Evolutionary conservation across 1,140 invertebrate genomes (phyloP), one percentile per base, ranked within the genome.

Genomic region (Euura saliciscinereae): DNA sequence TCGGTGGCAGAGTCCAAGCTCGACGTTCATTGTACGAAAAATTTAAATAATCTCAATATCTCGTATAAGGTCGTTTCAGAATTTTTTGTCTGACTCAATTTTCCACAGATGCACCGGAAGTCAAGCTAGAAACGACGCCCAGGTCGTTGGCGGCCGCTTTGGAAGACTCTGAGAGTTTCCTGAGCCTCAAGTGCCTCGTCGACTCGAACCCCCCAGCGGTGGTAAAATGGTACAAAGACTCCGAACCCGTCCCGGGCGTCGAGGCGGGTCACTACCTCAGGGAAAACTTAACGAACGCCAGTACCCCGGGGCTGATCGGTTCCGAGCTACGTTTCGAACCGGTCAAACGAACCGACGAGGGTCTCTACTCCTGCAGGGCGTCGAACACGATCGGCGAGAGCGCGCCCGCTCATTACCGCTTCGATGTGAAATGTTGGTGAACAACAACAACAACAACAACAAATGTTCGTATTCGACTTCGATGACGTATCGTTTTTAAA

Each of bases 21-120:
- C 66, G 93, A 97, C 85, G 92, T 97, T 75, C 94, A 95, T 82
- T 97, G 95, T 97, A 88, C 94, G 93, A 93, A 76, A n/a, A 73
- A 2, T 6, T 71, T 74, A 45, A 28, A 28, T 28, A 28, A 28
- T 28, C 28, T 28, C 28, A 28, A 28, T 28, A 0, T 28, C 28
- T 28, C 1, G 28, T 28, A 1, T 28, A 28, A 0, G 28, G 28
- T 28, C 13, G 5, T 59, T 59, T 6, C 6, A 2, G 4, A 28
- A 28, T 28, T 28, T 28, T 28, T 28, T 28, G 28, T 28, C 28
- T 28, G 28, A 28, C 28, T 28, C 28, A 28, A 28, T 28, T 28
- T 28, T 28, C 28, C 28, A 28, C 75, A 87, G 86, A 87, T 73
- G 77, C 80, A 4, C 86, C 86, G 2, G 85, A 86, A 73, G 85